Percentiles rank a stretch among this genome's conserved stretches.
Evolutionary conservation across 2,888 invertebrate species (phyloP).

Genomic region (Ophion ventricosus): DNA sequence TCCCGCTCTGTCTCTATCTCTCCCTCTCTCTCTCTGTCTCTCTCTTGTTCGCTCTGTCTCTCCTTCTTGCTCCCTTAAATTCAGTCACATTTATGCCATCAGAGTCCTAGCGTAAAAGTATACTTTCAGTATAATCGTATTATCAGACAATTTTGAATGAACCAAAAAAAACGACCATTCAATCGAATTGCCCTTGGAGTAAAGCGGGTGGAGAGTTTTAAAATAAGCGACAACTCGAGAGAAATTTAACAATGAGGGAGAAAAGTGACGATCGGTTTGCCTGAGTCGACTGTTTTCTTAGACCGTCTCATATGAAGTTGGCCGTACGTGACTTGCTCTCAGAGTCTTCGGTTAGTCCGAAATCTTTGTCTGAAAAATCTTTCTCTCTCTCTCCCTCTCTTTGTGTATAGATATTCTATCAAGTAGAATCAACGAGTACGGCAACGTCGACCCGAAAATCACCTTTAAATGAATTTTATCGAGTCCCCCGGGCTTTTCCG

Average conservation of each 20-base stretch:
- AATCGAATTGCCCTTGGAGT: background rate
- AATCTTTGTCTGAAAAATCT: background rate
- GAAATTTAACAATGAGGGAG: conserved; percentile 56
- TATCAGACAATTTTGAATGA: no score
- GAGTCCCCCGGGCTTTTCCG: conserved; percentile 57
- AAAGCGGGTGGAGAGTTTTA: background rate
- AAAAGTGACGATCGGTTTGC: conserved; percentile 47
- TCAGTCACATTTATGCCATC: background rate
- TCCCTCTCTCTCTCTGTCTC: background rate
- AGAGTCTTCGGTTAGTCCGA: conserved; percentile 33
- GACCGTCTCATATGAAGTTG: conserved; percentile 57
- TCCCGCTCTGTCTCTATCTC: background rate
- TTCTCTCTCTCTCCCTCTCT: background rate
- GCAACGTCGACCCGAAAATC: conserved; percentile 62
- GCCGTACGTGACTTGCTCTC: conserved; percentile 51
- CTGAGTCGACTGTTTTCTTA: conserved; percentile 57
- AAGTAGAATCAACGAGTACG: conserved; percentile 45
- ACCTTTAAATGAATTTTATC: conserved; percentile 66
- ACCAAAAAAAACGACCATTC: no score
- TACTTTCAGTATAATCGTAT: no score
- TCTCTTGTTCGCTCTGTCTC: background rate
- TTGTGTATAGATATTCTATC: background rate
- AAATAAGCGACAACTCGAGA: conserved; percentile 36
- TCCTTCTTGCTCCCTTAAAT: background rate
- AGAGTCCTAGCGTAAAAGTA: background rate